phyloP scores from a whole-genome alignment of 1,140 invertebrate genomes.

The Olivierus martensii region DNA sequence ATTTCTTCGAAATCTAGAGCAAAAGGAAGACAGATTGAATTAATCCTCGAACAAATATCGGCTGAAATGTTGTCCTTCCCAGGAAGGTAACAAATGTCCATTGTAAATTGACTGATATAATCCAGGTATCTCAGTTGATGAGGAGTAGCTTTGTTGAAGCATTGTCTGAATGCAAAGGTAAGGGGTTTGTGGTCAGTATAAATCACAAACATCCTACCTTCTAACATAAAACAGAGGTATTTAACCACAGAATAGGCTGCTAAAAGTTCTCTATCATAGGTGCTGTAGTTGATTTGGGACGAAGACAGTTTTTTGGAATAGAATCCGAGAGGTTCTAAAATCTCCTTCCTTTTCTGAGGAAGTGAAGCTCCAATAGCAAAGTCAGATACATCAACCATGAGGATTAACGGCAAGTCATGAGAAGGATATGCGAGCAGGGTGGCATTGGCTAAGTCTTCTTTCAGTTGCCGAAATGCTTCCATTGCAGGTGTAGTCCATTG shows the following conservation, averaged over 20 bases:
- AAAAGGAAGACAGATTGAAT: not conserved
- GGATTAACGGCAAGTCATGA: not conserved
- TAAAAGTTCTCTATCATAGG: slow-evolving; percentile 23
- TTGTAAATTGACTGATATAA: slow-evolving; percentile 29
- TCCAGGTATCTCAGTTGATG: slow-evolving; percentile 26
- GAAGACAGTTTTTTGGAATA: slow-evolving; percentile 13
- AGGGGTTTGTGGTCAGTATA: slow-evolving; percentile 25
- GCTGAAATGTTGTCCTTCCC: slow-evolving; percentile 25
- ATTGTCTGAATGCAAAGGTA: slow-evolving; percentile 17
- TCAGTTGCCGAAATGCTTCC: slow-evolving; percentile 30
- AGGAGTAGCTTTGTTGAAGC: slow-evolving; percentile 13
- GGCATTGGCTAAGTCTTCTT: slow-evolving; percentile 21
- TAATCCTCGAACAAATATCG: slow-evolving; percentile 9
- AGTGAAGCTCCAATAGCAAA: not conserved
- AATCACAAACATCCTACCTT: slow-evolving; percentile 23
- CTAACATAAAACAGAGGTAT: slow-evolving; percentile 21
- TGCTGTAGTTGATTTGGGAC: slow-evolving; percentile 13
- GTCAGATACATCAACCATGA: slow-evolving; percentile 11
- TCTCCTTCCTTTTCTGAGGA: not conserved
- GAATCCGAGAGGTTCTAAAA: slow-evolving; percentile 14
- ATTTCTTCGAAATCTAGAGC: slow-evolving; percentile 3
- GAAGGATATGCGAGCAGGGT: slow-evolving; percentile 9
- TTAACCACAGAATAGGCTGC: slow-evolving; percentile 21
- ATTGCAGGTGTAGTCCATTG: too few relatives aligned
- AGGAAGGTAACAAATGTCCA: slow-evolving; percentile 25